phyloP scores from a whole-genome alignment of 1,140 invertebrate species.

The Nymphalis io region DNA sequence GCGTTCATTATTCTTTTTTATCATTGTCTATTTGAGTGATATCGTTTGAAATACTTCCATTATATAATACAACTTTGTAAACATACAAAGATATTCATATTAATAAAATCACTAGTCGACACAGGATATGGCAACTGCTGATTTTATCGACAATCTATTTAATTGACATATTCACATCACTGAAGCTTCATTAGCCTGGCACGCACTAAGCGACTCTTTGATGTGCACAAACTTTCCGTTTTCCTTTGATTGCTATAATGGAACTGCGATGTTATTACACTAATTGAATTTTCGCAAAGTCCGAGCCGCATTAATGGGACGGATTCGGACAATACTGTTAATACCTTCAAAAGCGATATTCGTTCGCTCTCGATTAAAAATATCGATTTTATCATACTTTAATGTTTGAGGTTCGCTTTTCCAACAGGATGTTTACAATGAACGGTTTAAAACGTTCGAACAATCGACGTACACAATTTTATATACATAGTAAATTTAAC shows the following conservation, averaged over 20 bases:
- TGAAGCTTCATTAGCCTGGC: slow-evolving; percentile 58
- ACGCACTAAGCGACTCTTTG: slow-evolving; percentile 76
- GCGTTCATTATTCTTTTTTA: too few relatives aligned
- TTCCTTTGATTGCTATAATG: slow-evolving; percentile 78
- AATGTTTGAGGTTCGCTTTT: slow-evolving; percentile 19
- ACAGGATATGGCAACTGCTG: background rate
- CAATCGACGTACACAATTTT: background rate
- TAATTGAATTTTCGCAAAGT: slow-evolving; percentile 78
- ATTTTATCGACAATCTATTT: slow-evolving; percentile 22
- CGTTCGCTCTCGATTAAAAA: slow-evolving; percentile 43
- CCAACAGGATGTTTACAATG: slow-evolving; percentile 10
- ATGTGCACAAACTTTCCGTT: slow-evolving; percentile 75
- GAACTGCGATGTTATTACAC: slow-evolving; percentile 76
- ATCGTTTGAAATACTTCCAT: too few relatives aligned
- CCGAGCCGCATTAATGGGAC: slow-evolving; percentile 54
- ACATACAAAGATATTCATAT: background rate
- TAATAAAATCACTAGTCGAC: background rate
- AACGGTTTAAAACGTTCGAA: background rate
- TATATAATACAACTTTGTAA: too few relatives aligned
- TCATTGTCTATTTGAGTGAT: too few relatives aligned
- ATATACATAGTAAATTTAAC: background rate
- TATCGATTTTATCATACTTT: slow-evolving; percentile 44
- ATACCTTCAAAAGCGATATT: slow-evolving; percentile 37
- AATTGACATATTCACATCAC: slow-evolving; percentile 41
- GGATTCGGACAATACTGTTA: slow-evolving; percentile 51